These are phyloP conservation scores for Xyrichtys novacula DNA, from an alignment of 2,797 vertebrate species.

Conservation along the genomic window DNA sequence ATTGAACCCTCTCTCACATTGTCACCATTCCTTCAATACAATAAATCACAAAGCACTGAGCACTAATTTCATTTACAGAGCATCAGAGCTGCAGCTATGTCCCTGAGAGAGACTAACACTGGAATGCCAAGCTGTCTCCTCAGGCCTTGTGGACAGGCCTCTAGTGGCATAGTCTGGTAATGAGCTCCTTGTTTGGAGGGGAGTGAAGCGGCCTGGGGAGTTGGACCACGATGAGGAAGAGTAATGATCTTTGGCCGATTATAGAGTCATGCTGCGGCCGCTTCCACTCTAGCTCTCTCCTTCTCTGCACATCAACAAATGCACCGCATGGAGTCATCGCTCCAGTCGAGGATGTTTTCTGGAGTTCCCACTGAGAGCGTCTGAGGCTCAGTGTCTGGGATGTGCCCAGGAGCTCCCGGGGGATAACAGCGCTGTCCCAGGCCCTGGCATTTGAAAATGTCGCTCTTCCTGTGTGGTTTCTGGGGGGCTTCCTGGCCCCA, in stretches of 20 bases:
- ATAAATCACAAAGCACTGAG: not conserved
- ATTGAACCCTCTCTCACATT: no score
- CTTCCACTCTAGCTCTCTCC: constrained; percentile 63
- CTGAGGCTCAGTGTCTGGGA: constrained; percentile 62
- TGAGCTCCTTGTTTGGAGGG: constrained; percentile 57
- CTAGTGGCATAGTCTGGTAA: constrained; percentile 58
- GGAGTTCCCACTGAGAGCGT: constrained; percentile 48
- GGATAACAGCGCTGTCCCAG: constrained; percentile 51
- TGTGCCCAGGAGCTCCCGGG: constrained; percentile 54
- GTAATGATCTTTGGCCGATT: constrained; percentile 75
- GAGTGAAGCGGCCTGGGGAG: constrained; percentile 62
- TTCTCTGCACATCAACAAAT: constrained; percentile 67
- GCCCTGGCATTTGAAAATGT: constrained; percentile 72
- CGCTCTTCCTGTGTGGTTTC: constrained; percentile 67
- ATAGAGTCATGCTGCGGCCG: constrained; percentile 59
- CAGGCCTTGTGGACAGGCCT: constrained; percentile 39
- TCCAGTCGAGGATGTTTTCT: constrained; percentile 63
- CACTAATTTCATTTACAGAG: not conserved
- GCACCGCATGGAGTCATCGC: constrained; percentile 55
- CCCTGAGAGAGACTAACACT: constrained; percentile 28
- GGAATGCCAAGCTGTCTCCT: constrained; percentile 57
- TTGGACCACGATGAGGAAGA: constrained; percentile 68
- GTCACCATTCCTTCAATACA: not conserved
- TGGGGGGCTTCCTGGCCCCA: constrained; percentile 71
- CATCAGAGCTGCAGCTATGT: constrained; percentile 6